Base-by-base conservation (phyloP, 2,797 vertebrate genomes). In the Sandelia bainsii region DNA sequence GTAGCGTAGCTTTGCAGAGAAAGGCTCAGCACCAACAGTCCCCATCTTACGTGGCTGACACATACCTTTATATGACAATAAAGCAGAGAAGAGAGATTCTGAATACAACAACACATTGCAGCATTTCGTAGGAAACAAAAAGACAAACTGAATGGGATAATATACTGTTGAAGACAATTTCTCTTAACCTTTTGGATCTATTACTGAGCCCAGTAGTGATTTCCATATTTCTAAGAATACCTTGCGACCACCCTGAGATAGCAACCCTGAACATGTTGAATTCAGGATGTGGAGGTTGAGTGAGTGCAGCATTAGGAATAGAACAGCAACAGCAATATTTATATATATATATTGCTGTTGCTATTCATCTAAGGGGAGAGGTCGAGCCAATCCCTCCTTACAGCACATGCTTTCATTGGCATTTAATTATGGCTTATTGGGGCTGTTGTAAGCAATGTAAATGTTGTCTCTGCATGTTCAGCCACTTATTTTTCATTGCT, bases 1-100 rank as follows among this genome's bases (percentile, higher is more conserved):
- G 87, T 99, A 98, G 68, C 95, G 95, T 49, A 99, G 81, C 76
- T 97, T 97, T 48, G 98, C 97, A 62, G 98, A 98, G 93, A 99
- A 99, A 0, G 98, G 98, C 82, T 98, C 97, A 1, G 96, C 97
- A 4, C 98, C 98, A 42, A 97, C 97, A 0, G 94, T 94, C 72
- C 96, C 96, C 60, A 94, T 88, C 80, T 96, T 91, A 9, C 94
- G 95, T 51, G 97, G 96, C 42, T 96, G 97, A 87, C 97, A 99
- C 91, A 99, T 95, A 76, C 97, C 97, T 91, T 88, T 75, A 81
- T 54, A 63, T 22, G 52, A 87, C 65, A 80, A 74, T 76, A 45
- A 66, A 71, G 40, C n/a, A 62, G 62, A 62, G 39, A 20, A 11
- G 27, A 65, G n/a, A 71, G 13, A 68, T 3, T 27, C 1, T 65